Conservation (phyloP, 2,113 vertebrate genomes). For the Indri indri region DNA sequence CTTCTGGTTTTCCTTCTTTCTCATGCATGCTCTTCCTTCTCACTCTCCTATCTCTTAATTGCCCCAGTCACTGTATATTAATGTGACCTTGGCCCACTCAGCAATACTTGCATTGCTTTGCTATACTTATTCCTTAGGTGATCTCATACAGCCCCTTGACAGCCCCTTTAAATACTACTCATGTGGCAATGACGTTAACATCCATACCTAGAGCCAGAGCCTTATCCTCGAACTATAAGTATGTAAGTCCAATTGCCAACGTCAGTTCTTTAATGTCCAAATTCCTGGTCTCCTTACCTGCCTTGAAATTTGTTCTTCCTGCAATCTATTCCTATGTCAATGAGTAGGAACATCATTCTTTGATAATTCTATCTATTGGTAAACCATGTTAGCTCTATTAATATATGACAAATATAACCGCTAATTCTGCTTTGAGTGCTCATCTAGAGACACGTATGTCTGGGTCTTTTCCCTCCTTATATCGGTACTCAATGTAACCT, state of each 20-base stretch:
- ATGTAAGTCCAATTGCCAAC: neutral
- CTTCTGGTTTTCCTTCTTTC: neutral
- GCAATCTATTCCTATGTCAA: neutral
- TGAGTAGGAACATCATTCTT: neutral
- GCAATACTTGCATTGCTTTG: neutral
- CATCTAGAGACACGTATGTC: neutral
- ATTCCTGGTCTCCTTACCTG: neutral
- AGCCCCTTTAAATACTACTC: neutral
- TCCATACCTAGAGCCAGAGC: neutral
- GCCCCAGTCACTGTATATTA: too few relatives aligned
- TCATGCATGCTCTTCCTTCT: neutral
- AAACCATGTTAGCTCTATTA: neutral
- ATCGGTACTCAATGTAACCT: neutral
- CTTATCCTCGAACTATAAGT: neutral
- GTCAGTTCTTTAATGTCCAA: neutral
- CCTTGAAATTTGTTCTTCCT: neutral
- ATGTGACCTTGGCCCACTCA: neutral
- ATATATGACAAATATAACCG: neutral
- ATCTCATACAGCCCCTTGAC: neutral
- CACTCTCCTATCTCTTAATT: neutral
- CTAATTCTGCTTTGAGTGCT: neutral
- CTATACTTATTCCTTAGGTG: neutral
- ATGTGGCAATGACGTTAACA: neutral
- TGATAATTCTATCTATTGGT: neutral
- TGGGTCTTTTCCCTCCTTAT: neutral